phyloP scores from a whole-genome alignment of 2,113 vertebrate genomes.

The Callionymus lyra region DNA sequence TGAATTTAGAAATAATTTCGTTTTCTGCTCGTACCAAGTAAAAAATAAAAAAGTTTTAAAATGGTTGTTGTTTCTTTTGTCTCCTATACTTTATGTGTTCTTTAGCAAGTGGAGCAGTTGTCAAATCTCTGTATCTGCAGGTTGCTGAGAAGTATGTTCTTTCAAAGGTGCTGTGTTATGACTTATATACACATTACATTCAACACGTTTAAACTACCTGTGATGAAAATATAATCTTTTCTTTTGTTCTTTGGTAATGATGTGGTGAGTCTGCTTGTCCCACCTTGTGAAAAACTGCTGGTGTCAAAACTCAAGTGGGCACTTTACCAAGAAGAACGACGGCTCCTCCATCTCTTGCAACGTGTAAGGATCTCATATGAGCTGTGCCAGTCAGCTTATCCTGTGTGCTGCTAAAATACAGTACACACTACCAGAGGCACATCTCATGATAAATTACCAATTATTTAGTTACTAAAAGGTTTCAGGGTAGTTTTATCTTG shows the following conservation, averaged over 20 bases:
- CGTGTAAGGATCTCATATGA: slow-evolving; percentile 29
- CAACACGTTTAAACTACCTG: not conserved
- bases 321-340: slow-evolving; percentile 39
- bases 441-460: too few species aligned
- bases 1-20: not conserved
- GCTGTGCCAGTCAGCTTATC: not conserved
- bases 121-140: slow-evolving; percentile 66
- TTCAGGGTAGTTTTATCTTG: not conserved
- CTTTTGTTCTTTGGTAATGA: not conserved
- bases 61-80: not conserved
- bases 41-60: not conserved
- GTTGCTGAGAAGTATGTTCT: slow-evolving; percentile 50
- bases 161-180: slow-evolving; percentile 48
- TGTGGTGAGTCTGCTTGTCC: not conserved
- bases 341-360: slow-evolving; percentile 21
- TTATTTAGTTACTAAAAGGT: too few species aligned
- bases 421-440: too few species aligned
- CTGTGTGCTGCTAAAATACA: not conserved
- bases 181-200: not conserved
- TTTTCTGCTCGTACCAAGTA: not conserved
- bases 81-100: not conserved
- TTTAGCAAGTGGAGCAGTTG: slow-evolving; percentile 48
- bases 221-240: not conserved
- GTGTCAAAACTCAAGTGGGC: slow-evolving; percentile 35
- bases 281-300: slow-evolving; percentile 49